Percentiles rank a stretch among this genome's conserved stretches.
These are phyloP conservation scores for Conger conger DNA, from an alignment of 2,113 vertebrate genomes.

Conservation along the genomic window DNA sequence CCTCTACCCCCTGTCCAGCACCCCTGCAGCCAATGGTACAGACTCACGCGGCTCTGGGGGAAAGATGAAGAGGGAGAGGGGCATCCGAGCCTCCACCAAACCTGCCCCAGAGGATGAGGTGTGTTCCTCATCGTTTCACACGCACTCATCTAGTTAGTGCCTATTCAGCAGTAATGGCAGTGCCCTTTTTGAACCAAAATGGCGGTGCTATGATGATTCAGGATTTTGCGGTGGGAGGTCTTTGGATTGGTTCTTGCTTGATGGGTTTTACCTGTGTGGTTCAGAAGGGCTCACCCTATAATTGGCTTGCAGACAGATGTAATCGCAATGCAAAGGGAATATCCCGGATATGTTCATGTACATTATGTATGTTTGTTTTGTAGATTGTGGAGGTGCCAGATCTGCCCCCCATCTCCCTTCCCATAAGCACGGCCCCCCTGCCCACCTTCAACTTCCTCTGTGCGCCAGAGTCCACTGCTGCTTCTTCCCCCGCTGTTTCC, in stretches of 20 bases:
- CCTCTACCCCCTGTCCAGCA: slow-evolving; percentile 74
- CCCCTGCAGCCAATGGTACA: slow-evolving; percentile 77
- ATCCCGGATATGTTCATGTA: too few relatives aligned
- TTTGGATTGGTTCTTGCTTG: too few relatives aligned
- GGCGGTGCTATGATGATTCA: too few relatives aligned
- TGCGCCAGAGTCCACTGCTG: slow-evolving; percentile 51
- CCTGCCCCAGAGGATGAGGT: slow-evolving; percentile 74
- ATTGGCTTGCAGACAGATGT: too few relatives aligned
- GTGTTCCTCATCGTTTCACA: slow-evolving; percentile 16
- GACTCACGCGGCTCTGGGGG: slow-evolving; percentile 72
- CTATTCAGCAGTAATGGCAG: too few relatives aligned
- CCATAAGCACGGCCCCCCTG: slow-evolving; percentile 77
- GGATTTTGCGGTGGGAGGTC: too few relatives aligned
- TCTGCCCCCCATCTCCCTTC: slow-evolving; percentile 83
- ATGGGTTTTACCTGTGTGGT: too few relatives aligned
- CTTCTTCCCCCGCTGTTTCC: slow-evolving; percentile 41
- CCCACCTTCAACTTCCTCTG: slow-evolving; percentile 85
- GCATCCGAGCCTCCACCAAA: slow-evolving; percentile 68
- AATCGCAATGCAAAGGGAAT: too few relatives aligned
- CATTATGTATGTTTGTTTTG: not conserved
- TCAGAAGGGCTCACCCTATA: too few relatives aligned
- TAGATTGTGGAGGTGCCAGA: slow-evolving; percentile 73
- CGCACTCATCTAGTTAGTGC: too few relatives aligned
- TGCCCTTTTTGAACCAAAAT: too few relatives aligned
- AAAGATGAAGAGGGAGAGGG: slow-evolving; percentile 88